Conservation (phyloP, 2,113 vertebrate species). For the Anolis sagrei region DNA sequence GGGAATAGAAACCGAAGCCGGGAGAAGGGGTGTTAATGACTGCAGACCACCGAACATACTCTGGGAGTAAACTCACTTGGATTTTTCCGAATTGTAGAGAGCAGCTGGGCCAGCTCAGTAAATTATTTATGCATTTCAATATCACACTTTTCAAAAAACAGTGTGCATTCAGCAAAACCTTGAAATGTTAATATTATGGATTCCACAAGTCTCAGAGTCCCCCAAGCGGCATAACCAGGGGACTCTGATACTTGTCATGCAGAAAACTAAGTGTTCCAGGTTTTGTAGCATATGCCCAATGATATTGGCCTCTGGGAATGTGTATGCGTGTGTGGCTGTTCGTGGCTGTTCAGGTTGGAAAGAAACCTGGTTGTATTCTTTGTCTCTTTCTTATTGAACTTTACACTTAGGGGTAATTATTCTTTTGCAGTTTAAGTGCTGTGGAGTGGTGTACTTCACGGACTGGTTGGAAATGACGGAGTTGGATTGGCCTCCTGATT, state of each 20-base stretch:
- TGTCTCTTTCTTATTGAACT: constrained; percentile 35
- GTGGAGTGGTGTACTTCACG: constrained; percentile 97
- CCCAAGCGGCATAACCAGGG: too few relatives aligned
- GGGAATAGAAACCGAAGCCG: background rate
- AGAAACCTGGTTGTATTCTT: constrained; percentile 15
- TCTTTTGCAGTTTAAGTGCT: constrained; percentile 92
- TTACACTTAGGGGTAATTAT: constrained; percentile 38
- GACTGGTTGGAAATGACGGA: constrained; percentile 99
- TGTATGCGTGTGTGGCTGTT: background rate
- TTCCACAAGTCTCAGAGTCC: too few relatives aligned
- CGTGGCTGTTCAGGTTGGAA: too few relatives aligned
- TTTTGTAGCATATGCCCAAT: background rate
- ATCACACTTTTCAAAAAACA: too few relatives aligned
- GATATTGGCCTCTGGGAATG: background rate
- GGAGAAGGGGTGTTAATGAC: background rate
- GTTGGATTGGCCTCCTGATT: constrained; percentile 98
- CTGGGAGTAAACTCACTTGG: constrained; percentile 1
- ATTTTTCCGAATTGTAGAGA: background rate
- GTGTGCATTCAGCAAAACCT: too few relatives aligned
- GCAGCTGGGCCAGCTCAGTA: background rate
- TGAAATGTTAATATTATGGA: too few relatives aligned
- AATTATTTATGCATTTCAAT: constrained; percentile 2
- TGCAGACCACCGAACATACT: background rate
- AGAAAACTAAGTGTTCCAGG: background rate
- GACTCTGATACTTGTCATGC: background rate